These are phyloP conservation scores for Pseudorectes ferrugineus DNA, from an alignment of 2,113 vertebrate genomes.

Conservation along the genomic window DNA sequence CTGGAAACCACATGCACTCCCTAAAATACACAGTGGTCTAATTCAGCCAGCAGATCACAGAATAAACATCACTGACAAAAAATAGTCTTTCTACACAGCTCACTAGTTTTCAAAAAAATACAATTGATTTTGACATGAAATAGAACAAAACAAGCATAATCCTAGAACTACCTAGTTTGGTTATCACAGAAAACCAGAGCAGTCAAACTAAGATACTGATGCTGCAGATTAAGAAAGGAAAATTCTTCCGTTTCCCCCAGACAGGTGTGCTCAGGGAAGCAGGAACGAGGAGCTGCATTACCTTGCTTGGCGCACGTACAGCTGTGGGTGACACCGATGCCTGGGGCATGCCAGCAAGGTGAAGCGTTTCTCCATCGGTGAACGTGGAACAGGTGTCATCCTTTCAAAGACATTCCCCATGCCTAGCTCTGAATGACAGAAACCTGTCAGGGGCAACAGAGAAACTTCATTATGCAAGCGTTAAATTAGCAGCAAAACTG, in stretches of 20 bases:
- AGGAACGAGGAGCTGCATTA: slow-evolving; percentile 5
- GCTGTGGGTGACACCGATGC: slow-evolving; percentile 65
- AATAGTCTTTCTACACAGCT: neutral
- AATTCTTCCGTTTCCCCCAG: neutral
- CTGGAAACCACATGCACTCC: neutral
- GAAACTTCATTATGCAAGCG: neutral
- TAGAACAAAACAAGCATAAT: neutral
- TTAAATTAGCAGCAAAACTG: neutral
- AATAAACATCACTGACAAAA: neutral
- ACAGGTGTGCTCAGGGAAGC: neutral
- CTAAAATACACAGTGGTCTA: neutral
- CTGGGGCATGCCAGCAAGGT: slow-evolving; percentile 73
- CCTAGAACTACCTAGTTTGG: neutral
- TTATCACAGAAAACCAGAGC: neutral
- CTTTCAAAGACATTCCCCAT: slow-evolving; percentile 76
- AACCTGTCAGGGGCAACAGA: neutral
- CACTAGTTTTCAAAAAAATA: neutral
- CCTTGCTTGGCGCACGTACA: slow-evolving; percentile 83
- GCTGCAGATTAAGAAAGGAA: neutral
- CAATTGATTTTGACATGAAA: neutral
- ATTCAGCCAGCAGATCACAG: neutral
- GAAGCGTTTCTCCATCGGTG: neutral
- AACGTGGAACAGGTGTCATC: slow-evolving; percentile 20
- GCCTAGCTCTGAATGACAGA: slow-evolving; percentile 61
- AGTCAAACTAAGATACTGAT: neutral